Percentiles rank a stretch among this genome's conserved stretches.
Evolutionary conservation across 2,888 invertebrate species (phyloP).

Genomic region (Hylaea fasciaria): DNA sequence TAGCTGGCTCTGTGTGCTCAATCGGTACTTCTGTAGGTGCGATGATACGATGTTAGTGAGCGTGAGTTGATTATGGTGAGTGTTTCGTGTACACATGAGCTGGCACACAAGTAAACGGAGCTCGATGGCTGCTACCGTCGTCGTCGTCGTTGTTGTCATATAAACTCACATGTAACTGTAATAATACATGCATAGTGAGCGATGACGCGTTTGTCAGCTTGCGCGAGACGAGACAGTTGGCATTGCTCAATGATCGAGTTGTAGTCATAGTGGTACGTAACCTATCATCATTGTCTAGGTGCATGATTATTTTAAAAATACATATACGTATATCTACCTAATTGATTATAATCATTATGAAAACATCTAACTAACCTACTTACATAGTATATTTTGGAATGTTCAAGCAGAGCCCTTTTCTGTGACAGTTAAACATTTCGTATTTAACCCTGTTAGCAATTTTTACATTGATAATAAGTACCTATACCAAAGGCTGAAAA

Average conservation of each 20-base stretch:
- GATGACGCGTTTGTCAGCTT: slow-evolving; percentile 83
- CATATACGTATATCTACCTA: no score
- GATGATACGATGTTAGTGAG: slow-evolving; percentile 62
- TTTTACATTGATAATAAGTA: no score
- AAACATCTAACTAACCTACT: no score
- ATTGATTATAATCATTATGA: no score
- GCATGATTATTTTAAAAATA: slow-evolving; percentile 6
- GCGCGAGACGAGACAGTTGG: slow-evolving; percentile 82
- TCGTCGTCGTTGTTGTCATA: slow-evolving; percentile 61
- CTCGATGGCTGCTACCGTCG: slow-evolving; percentile 78
- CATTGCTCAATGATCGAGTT: slow-evolving; percentile 84
- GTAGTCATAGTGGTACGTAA: slow-evolving; percentile 76
- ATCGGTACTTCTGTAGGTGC: slow-evolving; percentile 64
- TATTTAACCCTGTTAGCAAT: no score
- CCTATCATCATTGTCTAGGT: slow-evolving; percentile 55
- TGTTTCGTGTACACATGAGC: slow-evolving; percentile 59
- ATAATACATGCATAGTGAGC: slow-evolving; percentile 65
- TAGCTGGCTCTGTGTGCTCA: slow-evolving; percentile 77
- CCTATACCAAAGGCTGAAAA: no score
- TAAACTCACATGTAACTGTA: slow-evolving; percentile 81
- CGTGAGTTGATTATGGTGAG: slow-evolving; percentile 68
- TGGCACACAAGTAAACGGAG: slow-evolving; percentile 70
- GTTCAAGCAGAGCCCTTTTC: no score
- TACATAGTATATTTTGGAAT: no score
- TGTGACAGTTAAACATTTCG: no score